Evolutionary conservation across 2,113 vertebrate species (phyloP), one percentile per base, ranked within the genome.

Genomic region (Elephantulus edwardii): DNA sequence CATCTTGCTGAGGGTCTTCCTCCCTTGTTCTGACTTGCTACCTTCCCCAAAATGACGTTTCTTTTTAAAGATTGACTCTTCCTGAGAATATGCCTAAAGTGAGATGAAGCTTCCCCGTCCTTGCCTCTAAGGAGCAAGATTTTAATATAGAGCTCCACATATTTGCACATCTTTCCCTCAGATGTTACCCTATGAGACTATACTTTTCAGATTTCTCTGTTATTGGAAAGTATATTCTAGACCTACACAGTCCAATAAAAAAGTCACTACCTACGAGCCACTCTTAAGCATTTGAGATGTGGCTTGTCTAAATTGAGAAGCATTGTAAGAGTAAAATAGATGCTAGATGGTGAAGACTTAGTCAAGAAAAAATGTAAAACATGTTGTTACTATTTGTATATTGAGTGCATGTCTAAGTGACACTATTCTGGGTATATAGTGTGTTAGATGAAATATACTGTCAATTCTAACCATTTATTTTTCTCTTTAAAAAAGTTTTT

Each of bases 91-190:
- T n/a, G n/a, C n/a, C n/a, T n/a, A n/a, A n/a, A n/a, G n/a, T n/a
- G n/a, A n/a, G n/a, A n/a, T n/a, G n/a, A n/a, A n/a, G n/a, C n/a
- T n/a, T n/a, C n/a, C n/a, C n/a, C n/a, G n/a, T n/a, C n/a, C n/a
- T n/a, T n/a, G n/a, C n/a, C n/a, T n/a, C n/a, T n/a, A n/a, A n/a
- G n/a, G n/a, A n/a, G n/a, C n/a, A n/a, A n/a, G n/a, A n/a, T n/a
- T n/a, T n/a, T n/a, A n/a, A 91, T 84, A 87, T 26, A 77, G 8
- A 88, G 42, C 1, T 1, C 44, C 66, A 88, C 81, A 33, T 85
- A 88, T n/a, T 88, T 86, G 62, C 75, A 83, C 3, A 79, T 93
- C 70, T 93, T 91, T 90, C 64, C 19, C 58, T 74, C 71, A 74
- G 6, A 35, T 92, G 81, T 50, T 71, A 91, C 22, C 44, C 20